Base-by-base conservation (phyloP, 2,797 vertebrate species). In the Synanceia verrucosa region DNA sequence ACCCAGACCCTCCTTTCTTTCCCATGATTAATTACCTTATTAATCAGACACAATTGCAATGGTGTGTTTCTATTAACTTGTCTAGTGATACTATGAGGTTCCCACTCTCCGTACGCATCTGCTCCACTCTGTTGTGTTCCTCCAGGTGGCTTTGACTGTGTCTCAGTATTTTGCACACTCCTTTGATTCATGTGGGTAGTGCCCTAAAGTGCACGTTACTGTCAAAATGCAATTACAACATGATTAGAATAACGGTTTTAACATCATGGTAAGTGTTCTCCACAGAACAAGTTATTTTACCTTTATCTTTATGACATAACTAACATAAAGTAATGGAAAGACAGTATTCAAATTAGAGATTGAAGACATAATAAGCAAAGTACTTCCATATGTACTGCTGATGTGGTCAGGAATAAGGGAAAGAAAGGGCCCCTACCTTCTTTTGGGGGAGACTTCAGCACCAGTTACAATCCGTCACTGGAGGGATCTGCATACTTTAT, bases 1-100 rank as follows among this genome's bases (percentile, higher is more conserved):
- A 55, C 18, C 9, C 41, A 29, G 43, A 14, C 41, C 52, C 36
- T 59, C 34, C 28, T 23, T 73, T 44, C 39, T 51, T 14, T 36
- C 52, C 37, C 26, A 65, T 65, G 66, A 84, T 75, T 78, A 65
- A 87, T 79, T 33, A 51, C 72, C 53, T 77, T 58, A 84, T 84
- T 76, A 79, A 77, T 62, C 65, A 58, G 41, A 70, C 39, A 69
- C n/a, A 56, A 21, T 61, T 71, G 52, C 14, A 64, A 79, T 31
- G 65, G 23, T 34, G 70, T 72, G 43, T 73, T 77, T 73, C 56
- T 81, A 68, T 79, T 70, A 70, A 53, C 59, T 57, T 72, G 44
- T 59, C 48, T 23, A 24, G 57, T 58, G 65, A 41, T 44, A 50
- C 34, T n/a, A n/a, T 7, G 37, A 41, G 28, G 29, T 28, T 44